Percentiles rank a stretch among this genome's conserved stretches.
Conservation (phyloP, 1,140 invertebrate species). For the Chrysopa pallens region DNA sequence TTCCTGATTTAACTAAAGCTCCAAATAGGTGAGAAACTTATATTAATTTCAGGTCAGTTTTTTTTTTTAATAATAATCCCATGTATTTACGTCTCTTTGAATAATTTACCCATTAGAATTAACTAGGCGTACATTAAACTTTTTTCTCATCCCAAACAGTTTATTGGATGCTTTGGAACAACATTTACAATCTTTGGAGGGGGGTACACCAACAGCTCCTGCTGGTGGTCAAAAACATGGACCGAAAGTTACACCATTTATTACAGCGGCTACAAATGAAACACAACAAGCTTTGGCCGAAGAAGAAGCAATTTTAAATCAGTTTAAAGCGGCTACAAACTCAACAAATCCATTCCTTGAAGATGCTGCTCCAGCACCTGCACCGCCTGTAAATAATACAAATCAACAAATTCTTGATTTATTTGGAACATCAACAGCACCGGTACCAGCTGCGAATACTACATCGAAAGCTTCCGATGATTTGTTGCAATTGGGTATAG, state of each 20-base stretch:
- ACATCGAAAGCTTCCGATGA: slow-evolving; percentile 68
- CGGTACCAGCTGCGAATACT: slow-evolving; percentile 9
- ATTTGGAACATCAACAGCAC: slow-evolving; percentile 38
- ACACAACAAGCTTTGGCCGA: slow-evolving; percentile 77
- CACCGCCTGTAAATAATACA: slow-evolving; percentile 20
- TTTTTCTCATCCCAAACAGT: too few species aligned
- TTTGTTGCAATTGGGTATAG: slow-evolving; percentile 65
- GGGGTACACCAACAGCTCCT: slow-evolving; percentile 70
- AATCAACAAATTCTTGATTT: slow-evolving; percentile 63
- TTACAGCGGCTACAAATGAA: slow-evolving; percentile 52
- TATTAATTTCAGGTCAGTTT: too few species aligned
- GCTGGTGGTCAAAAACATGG: slow-evolving; percentile 73
- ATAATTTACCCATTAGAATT: too few species aligned
- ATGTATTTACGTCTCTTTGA: too few species aligned
- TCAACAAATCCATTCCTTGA: slow-evolving; percentile 80
- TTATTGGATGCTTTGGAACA: slow-evolving; percentile 94
- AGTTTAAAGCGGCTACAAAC: slow-evolving; percentile 78
- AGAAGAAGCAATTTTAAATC: slow-evolving; percentile 84
- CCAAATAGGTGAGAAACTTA: slow-evolving; percentile 32
- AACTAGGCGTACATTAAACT: too few species aligned
- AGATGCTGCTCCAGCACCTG: slow-evolving; percentile 29
- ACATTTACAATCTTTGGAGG: slow-evolving; percentile 86
- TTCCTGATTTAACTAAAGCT: slow-evolving; percentile 97
- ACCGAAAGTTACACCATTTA: slow-evolving; percentile 74
- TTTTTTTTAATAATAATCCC: too few species aligned